phyloP scores from a whole-genome alignment of 2,797 vertebrate species.

The Silurus aristotelis region DNA sequence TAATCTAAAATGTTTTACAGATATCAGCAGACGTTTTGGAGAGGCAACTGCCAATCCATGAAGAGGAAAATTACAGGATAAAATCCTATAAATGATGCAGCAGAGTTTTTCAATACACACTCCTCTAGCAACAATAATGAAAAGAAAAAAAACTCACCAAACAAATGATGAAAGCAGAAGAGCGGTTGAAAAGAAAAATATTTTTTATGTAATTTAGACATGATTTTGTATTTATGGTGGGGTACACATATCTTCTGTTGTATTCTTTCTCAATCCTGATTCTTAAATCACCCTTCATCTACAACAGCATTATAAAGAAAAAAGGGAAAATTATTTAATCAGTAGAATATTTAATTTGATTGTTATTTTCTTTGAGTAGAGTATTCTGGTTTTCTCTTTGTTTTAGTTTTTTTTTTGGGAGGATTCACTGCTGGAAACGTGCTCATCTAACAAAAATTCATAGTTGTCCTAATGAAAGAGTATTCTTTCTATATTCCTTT shows the following conservation, averaged over 20 bases:
- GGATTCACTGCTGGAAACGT: neutral
- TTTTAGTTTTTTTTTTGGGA: no score
- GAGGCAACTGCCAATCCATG: neutral
- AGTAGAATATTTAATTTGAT: neutral
- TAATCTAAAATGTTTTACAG: neutral
- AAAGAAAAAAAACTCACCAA: neutral
- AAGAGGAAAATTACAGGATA: neutral
- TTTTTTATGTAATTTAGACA: neutral
- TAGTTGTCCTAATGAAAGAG: neutral
- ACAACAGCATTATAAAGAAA: neutral
- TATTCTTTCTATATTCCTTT: no score
- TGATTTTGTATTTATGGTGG: neutral
- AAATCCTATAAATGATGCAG: neutral
- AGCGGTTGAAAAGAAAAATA: neutral
- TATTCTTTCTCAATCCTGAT: neutral
- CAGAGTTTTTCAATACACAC: neutral
- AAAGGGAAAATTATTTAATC: neutral
- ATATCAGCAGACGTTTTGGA: neutral
- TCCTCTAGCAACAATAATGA: neutral
- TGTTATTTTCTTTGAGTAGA: neutral
- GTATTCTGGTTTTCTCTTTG: neutral
- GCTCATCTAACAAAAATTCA: neutral
- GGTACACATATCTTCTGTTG: neutral
- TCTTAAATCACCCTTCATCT: no score
- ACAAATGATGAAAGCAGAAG: neutral